Conservation (phyloP, 2,113 vertebrate genomes). For the Kryptolebias marmoratus region DNA sequence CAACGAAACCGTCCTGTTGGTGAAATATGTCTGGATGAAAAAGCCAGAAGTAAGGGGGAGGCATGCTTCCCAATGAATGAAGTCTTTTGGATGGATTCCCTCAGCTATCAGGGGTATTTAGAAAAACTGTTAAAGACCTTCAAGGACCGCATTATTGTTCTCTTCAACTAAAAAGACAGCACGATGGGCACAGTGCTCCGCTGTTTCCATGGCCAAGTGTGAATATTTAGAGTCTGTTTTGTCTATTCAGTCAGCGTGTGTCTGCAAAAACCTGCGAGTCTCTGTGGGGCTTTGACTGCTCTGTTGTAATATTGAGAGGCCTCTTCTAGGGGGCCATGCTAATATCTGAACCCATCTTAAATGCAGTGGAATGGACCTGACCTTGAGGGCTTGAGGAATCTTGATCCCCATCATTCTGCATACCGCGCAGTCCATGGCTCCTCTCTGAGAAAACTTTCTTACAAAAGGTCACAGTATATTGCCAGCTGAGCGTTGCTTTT, state of each 20-base stretch:
- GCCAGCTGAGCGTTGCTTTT: neutral
- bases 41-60: neutral
- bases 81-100: slow-evolving; percentile 3
- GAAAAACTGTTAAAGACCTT: slow-evolving; percentile 9
- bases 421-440: slow-evolving; percentile 32
- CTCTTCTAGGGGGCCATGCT: slow-evolving; percentile 50
- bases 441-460: slow-evolving; percentile 44
- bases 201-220: slow-evolving; percentile 33
- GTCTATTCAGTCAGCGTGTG: slow-evolving; percentile 34
- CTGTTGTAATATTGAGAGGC: slow-evolving; percentile 56
- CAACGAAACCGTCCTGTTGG: slow-evolving; percentile 19
- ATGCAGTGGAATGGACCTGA: slow-evolving; percentile 38
- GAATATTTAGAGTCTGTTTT: slow-evolving; percentile 39
- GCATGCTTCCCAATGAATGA: neutral
- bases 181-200: neutral
- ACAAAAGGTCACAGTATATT: slow-evolving; percentile 38
- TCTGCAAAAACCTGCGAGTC: slow-evolving; percentile 40
- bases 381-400: slow-evolving; percentile 49
- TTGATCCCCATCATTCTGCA: slow-evolving; percentile 38
- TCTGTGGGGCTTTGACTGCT: slow-evolving; percentile 43
- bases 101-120: slow-evolving; percentile 11
- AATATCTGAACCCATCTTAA: slow-evolving; percentile 58
- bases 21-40: slow-evolving; percentile 17
- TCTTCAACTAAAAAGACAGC: slow-evolving; percentile 13
- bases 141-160: neutral